Evolutionary conservation across 2,797 vertebrate species (phyloP), one percentile per base, ranked within the genome.

Genomic region (Platalea minor): DNA sequence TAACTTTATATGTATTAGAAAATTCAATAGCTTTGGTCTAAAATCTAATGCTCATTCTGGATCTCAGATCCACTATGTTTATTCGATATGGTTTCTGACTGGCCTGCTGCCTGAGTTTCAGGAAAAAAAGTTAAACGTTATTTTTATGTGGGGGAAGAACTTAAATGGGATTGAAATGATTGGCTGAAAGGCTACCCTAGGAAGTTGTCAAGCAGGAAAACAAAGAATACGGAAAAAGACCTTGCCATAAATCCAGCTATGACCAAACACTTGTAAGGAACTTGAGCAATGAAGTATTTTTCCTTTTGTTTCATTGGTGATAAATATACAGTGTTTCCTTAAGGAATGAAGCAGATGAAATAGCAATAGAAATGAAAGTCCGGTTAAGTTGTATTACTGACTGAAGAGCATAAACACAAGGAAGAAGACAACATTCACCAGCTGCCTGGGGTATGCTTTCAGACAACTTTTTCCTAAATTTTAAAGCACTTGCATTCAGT

Each of bases 401-500:
- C 73, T 72, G 93, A 96, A 63, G 51, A 88, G 8, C 9, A 13
- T 76, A 63, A 96, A 91, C 50, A 94, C 54, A 77, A 80, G 28
- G 92, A 97, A 84, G 85, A 97, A 68, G 72, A 91, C 96, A 89
- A 95, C 89, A 64, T 93, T 97, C 95, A 89, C 75, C 96, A 96
- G 91, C 97, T 98, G 91, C 95, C 98, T 97, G 97, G 98, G 98
- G 98, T 99, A 98, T 98, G 96, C 98, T 98, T 99, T 99, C 98
- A 97, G 98, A 96, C 96, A 93, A 97, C 64, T 95, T 98, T 95
- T 98, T 98, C 97, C 96, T 98, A 97, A 98, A 96, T 98, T 98
- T 97, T 98, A 98, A 98, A 98, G 98, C 98, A 98, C 98, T 99
- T 99, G 98, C 99, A 98, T 98, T 98, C 98, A 98, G 93, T 98